Evolutionary conservation across 2,797 vertebrate genomes (phyloP).

Genomic region (Lepus oiostolus): DNA sequence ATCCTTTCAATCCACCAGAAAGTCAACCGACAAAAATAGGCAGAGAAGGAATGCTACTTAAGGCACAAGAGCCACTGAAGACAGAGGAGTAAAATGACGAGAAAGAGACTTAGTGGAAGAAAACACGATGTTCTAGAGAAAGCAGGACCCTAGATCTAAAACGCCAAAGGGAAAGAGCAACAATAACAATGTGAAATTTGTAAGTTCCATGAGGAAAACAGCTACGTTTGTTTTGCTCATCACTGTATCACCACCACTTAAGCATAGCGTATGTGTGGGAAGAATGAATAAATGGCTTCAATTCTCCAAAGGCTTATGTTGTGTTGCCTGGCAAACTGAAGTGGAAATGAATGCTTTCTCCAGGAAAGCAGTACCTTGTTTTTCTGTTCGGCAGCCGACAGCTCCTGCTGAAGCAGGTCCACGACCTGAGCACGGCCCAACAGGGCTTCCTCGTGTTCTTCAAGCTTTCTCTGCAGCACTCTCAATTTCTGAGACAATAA

Average conservation of each 20-base stretch:
- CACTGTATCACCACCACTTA: background rate
- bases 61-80: background rate
- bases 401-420: slow-evolving; percentile 95
- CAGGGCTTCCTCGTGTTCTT: slow-evolving; percentile 93
- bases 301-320: background rate
- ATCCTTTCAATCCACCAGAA: slow-evolving; percentile 14
- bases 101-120: slow-evolving; percentile 40
- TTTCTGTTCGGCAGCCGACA: slow-evolving; percentile 92
- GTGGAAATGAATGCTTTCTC: background rate
- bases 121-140: slow-evolving; percentile 60
- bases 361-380: slow-evolving; percentile 91
- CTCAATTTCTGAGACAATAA: slow-evolving; percentile 84
- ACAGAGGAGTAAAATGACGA: background rate
- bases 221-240: background rate
- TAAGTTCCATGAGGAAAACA: background rate
- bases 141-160: background rate
- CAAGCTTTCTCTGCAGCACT: slow-evolving; percentile 90
- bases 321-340: background rate
- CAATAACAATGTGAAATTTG: background rate
- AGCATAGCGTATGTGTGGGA: background rate
- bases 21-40: slow-evolving; percentile 1
- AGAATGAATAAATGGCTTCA: slow-evolving; percentile 19
- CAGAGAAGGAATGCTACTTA: background rate
- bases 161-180: slow-evolving; percentile 45
- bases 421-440: slow-evolving; percentile 92